Base-by-base conservation (phyloP, 2,888 invertebrate genomes). In the Tenthredo notha region DNA sequence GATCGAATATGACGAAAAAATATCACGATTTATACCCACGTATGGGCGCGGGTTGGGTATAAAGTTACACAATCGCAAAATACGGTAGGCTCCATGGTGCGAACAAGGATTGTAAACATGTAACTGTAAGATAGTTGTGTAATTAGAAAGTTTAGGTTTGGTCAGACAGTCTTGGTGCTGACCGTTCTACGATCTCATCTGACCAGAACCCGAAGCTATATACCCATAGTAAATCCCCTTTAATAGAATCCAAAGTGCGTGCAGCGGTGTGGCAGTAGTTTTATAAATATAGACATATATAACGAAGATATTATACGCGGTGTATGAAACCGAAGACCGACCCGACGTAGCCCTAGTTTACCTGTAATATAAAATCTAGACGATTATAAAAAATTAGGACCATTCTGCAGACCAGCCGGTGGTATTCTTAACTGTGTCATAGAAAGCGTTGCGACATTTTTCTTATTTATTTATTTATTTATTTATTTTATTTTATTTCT, bases 61-160 rank as follows among this genome's bases (percentile, higher is more conserved):
- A 21, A 50, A 12, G 58, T 80, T 61, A 80, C 58, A 61, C 58
- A 80, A 61, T 80, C 12, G 33, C 40, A 40, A 37, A 40, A 58
- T 33, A 40, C 80, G 37, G 80, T 80, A 37, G 40, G 61, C 58
- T 61, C 33, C 25, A 37, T 29, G 47, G 89, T 89, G 77, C 77
- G 77, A 77, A 77, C 77, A 77, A 29, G 77, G 54, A 37, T 80
- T 80, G 80, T 80, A 83, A 83, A 67, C 43, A 21, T 83, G 50
- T 83, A 83, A 83, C 70, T 70, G 67, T 83, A 65, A 83, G 83
- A 83, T n/a, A 47, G 70, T 83, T 83, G 70, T 83, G 83, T 70
- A 83, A 83, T 83, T 83, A 65, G 83, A 83, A 83, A 83, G 83
- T 83, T 83, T 83, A 83, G 83, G 25, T 83, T 65, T 29, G 83